Evolutionary conservation across 2,113 vertebrate species (phyloP).

Genomic region (Pseudopodoces humilis): DNA sequence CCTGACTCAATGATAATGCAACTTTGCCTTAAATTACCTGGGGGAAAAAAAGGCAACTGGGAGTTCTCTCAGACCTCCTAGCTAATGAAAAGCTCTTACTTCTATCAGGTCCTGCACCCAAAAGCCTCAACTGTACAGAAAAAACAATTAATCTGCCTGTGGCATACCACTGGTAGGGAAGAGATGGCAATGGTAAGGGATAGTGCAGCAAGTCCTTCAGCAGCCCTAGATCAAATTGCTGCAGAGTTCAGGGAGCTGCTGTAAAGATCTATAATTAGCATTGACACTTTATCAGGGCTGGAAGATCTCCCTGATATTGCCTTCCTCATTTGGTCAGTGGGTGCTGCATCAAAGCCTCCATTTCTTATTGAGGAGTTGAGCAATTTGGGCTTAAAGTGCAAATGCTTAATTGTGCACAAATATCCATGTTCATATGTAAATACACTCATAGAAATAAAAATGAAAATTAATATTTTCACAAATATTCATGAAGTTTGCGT

Average conservation of each 20-base stretch:
- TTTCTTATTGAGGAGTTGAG: neutral
- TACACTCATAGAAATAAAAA: neutral
- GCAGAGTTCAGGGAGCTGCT: conserved; percentile 15
- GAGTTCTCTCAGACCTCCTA: neutral
- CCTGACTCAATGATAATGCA: neutral
- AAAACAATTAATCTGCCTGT: neutral
- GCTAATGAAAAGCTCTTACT: neutral
- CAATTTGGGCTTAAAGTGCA: neutral
- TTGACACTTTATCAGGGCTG: neutral
- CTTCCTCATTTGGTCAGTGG: neutral
- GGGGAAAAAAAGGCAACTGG: neutral
- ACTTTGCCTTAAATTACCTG: neutral
- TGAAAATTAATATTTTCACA: no score
- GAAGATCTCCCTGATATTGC: neutral
- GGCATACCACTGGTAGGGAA: neutral
- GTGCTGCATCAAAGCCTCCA: neutral
- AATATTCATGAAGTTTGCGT: neutral
- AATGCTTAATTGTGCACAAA: neutral
- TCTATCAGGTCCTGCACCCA: neutral
- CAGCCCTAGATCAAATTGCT: conserved; percentile 9
- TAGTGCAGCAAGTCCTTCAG: neutral
- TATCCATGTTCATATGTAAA: neutral
- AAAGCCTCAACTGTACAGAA: neutral
- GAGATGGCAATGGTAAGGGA: neutral
- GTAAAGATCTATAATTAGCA: conserved; percentile 38